phyloP scores from a whole-genome alignment of 2,888 invertebrate species.

The Morpho achilles region DNA sequence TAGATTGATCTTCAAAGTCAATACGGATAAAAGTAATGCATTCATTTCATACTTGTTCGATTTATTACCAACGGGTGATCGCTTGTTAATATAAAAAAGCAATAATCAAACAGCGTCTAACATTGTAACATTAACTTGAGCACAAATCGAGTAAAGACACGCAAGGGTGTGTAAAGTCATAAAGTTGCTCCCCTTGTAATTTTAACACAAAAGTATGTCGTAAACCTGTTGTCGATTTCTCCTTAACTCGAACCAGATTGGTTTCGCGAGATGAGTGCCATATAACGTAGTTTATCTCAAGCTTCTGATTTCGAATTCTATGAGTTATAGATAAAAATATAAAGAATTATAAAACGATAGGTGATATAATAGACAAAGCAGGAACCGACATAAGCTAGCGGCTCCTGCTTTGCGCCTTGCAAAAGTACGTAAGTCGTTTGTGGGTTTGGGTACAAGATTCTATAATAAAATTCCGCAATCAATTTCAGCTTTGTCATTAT shows the following conservation, averaged over 20 bases:
- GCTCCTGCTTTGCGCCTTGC: too few relatives aligned
- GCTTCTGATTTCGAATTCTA: slow-evolving; percentile 2
- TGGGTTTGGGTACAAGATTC: too few relatives aligned
- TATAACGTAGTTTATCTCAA: slow-evolving; percentile 2
- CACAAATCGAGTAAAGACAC: slow-evolving; percentile 29
- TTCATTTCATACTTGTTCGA: too few relatives aligned
- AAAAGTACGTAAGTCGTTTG: too few relatives aligned
- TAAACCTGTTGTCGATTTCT: slow-evolving; percentile 60
- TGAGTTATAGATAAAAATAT: too few relatives aligned
- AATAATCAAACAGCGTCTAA: slow-evolving; percentile 18
- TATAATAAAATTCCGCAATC: too few relatives aligned
- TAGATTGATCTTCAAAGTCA: too few relatives aligned
- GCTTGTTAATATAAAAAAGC: background rate
- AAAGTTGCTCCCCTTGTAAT: slow-evolving; percentile 52
- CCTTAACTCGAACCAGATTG: slow-evolving; percentile 54
- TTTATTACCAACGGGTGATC: background rate
- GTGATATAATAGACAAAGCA: too few relatives aligned
- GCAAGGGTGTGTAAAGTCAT: slow-evolving; percentile 34
- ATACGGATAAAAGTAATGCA: too few relatives aligned
- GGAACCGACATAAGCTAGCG: too few relatives aligned
- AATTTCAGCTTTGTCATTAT: too few relatives aligned
- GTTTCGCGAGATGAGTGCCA: slow-evolving; percentile 13
- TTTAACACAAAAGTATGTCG: slow-evolving; percentile 51
- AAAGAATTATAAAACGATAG: too few relatives aligned
- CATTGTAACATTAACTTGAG: slow-evolving; percentile 17